phyloP scores from a whole-genome alignment of 2,113 vertebrate genomes.

The Hypomesus transpacificus region DNA sequence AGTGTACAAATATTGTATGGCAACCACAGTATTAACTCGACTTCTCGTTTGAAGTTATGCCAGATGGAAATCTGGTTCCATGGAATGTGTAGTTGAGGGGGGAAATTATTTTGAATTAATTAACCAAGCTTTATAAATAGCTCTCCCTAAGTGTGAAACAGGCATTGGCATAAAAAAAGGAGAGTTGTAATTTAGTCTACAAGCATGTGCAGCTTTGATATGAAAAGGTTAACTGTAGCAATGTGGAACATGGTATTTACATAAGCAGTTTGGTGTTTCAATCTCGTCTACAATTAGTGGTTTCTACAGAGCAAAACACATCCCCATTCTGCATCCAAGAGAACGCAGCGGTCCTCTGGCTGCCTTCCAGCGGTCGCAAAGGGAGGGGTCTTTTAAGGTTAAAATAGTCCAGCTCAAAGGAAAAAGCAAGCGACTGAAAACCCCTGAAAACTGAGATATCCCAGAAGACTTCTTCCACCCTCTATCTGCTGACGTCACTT shows the following conservation, averaged over 20 bases:
- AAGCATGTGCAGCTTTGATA: constrained; percentile 16
- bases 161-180: not conserved
- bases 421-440: constrained; percentile 18
- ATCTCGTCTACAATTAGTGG: constrained; percentile 64
- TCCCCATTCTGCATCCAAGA: constrained; percentile 53
- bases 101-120: not conserved
- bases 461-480: constrained; percentile 7
- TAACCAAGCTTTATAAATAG: constrained; percentile 1
- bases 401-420: constrained; percentile 54
- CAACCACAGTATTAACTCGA: not conserved
- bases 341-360: constrained; percentile 49
- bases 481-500: constrained; percentile 1
- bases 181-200: constrained; percentile 2
- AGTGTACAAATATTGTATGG: not conserved
- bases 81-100: not conserved
- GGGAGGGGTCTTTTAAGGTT: constrained; percentile 58
- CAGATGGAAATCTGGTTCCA: not conserved
- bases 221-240: constrained; percentile 45
- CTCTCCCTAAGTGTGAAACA: constrained; percentile 22
- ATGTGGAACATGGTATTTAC: constrained; percentile 51
- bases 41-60: constrained; percentile 3
- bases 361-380: constrained; percentile 42
- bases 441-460: no score
- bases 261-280: constrained; percentile 48
- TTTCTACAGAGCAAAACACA: constrained; percentile 63